Evolutionary conservation across 23 tunicate genomes (phyloP), one percentile per base, ranked within the genome.

Genomic region (Ascidia mentula): DNA sequence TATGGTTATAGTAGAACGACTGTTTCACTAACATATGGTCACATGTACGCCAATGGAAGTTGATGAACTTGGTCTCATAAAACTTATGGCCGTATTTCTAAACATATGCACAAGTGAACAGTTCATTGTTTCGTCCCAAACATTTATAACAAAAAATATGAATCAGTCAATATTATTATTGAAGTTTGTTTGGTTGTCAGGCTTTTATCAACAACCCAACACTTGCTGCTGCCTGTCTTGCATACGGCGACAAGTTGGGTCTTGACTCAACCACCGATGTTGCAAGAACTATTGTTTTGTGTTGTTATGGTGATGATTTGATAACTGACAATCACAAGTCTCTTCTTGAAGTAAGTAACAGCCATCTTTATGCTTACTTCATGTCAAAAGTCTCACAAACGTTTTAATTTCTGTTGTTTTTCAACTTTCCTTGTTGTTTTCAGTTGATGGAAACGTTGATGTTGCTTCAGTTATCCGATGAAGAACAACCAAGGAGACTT

Each of bases 211-310:
- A 87, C 80, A 95, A 95, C 45, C 99, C 99, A 37, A 95, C 99
- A 37, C 60, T 95, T 34, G 86, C 89, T 38, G 99, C 96, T 15
- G 99, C 99, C 1, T 95, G 99, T 40, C 85, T 95, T 59, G 96
- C 91, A 0, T 95, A 95, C 75, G 99, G 99, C 20, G 99, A 95
- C 18, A 95, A 90, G 39, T 60, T 95, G 30, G 83, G 86, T 26
- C 60, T 95, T 24, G 99, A 87, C 30, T 42, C 89, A 0, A 85
- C 96, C 33, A 3, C 82, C 8, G 90, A 88, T n/a, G 98, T 93
- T 37, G 92, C 88, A 1, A 72, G 84, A 26, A 74, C 77, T 24
- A 77, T 93, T 3, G 93, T 93, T 13, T 77, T 80, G 9, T 82
- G 93, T 40, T 83, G 92, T 39, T 93, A 93, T 80, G 98, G 98